Conservation (phyloP, 2,797 vertebrate genomes). For the Myotis vivesi region DNA sequence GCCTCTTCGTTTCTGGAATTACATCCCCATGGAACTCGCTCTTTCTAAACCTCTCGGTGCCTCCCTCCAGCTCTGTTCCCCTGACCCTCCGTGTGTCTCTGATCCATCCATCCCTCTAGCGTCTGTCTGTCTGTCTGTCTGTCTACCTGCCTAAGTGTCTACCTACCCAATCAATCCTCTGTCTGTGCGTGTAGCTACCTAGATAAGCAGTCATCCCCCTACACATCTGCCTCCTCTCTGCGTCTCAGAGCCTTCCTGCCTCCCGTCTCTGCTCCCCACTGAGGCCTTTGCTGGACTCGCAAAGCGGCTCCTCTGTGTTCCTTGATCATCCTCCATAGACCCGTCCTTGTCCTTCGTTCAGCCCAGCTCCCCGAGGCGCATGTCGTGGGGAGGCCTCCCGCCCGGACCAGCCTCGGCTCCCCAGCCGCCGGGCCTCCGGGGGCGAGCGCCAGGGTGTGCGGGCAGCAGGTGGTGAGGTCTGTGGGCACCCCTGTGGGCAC, state of each 20-base stretch:
- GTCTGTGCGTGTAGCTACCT: accelerated
- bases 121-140: not conserved
- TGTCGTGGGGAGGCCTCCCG: accelerated
- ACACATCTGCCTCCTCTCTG: accelerated
- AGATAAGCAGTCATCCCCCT: accelerated
- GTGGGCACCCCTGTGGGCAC: not conserved
- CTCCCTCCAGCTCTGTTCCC: not conserved
- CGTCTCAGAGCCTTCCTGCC: not conserved
- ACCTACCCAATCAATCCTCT: not conserved
- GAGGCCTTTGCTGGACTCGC: not conserved
- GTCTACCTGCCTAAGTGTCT: not conserved
- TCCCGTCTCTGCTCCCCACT: not conserved
- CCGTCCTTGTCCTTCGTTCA: not conserved
- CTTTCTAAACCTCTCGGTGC: not conserved
- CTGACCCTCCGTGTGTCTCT: accelerated
- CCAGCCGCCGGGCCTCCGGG: not conserved
- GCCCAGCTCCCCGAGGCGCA: not conserved
- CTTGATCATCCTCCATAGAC: accelerated
- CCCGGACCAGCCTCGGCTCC: not conserved
- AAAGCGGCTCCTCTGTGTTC: too few species aligned
- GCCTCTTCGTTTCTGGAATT: not conserved
- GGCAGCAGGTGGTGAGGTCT: accelerated
- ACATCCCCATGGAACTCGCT: accelerated
- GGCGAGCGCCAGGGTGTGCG: accelerated
- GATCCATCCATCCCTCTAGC: accelerated